phyloP scores from a whole-genome alignment of 2,113 vertebrate species.

The Macaca mulatta region DNA sequence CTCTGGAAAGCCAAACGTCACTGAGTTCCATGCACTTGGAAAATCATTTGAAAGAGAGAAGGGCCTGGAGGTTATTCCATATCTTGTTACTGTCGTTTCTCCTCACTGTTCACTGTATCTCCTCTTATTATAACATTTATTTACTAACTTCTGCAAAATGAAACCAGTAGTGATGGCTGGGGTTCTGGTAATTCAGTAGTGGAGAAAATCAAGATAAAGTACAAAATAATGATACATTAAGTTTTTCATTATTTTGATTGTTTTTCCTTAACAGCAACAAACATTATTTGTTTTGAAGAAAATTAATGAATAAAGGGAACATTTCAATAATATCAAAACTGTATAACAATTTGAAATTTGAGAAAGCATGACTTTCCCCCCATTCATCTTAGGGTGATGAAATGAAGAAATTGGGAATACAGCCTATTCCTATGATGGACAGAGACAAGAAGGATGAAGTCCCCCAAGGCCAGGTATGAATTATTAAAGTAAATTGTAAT shows the following conservation, averaged over 20 bases:
- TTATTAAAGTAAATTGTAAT: too few species aligned
- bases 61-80: rapidly evolving
- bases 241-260: too few species aligned
- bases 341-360: rapidly evolving
- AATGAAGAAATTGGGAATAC: constrained; percentile 98
- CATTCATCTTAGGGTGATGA: constrained; percentile 91
- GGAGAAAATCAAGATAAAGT: background rate
- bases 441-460: constrained; percentile 96
- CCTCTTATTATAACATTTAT: background rate
- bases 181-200: background rate
- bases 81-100: rapidly evolving
- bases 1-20: rapidly evolving
- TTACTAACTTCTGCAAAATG: too few species aligned
- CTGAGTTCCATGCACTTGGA: rapidly evolving
- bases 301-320: background rate
- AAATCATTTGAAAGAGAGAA: background rate
- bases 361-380: background rate
- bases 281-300: background rate
- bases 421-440: constrained; percentile 99
- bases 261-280: background rate
- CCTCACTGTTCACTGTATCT: rapidly evolving
- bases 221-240: rapidly evolving
- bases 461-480: constrained; percentile 95
- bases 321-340: rapidly evolving
- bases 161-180: rapidly evolving